Conservation (phyloP, 2,113 vertebrate species). For the Argyrosomus japonicus region DNA sequence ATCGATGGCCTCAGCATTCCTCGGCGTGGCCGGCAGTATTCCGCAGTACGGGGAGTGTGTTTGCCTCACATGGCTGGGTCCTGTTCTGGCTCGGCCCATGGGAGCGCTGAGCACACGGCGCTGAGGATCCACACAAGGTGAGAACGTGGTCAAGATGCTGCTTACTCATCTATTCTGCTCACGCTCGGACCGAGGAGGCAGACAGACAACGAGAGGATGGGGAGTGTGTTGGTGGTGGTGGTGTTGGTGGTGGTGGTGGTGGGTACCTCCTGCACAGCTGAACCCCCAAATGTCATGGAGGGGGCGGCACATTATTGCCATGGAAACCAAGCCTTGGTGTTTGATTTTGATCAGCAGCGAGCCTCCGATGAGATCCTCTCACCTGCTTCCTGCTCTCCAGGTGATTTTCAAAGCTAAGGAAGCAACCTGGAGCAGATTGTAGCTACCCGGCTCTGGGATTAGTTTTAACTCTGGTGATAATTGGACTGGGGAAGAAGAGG, state of each 20-base stretch:
- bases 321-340: conserved; percentile 68
- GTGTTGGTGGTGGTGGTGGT: not conserved
- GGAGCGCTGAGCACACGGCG: conserved; percentile 41
- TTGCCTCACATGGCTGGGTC: conserved; percentile 21
- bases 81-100: conserved; percentile 21
- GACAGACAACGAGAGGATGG: not conserved
- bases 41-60: conserved; percentile 33
- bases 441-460: conserved; percentile 39
- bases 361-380: conserved; percentile 43
- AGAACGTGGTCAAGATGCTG: conserved; percentile 56
- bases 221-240: no score
- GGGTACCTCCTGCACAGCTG: conserved; percentile 38
- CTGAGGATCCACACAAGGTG: conserved; percentile 50
- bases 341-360: conserved; percentile 63
- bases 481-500: conserved; percentile 56
- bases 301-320: conserved; percentile 61
- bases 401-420: conserved; percentile 38
- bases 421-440: conserved; percentile 32
- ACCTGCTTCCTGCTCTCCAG: conserved; percentile 43
- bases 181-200: conserved; percentile 41
- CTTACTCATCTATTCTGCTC: conserved; percentile 67
- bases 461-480: conserved; percentile 55
- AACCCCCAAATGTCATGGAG: conserved; percentile 68
- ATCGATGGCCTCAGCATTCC: conserved; percentile 66
- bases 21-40: conserved; percentile 19